Percentiles rank a stretch among this genome's conserved stretches.
Evolutionary conservation across 2,113 vertebrate species (phyloP).

Genomic region (Oncorhynchus kisutch): DNA sequence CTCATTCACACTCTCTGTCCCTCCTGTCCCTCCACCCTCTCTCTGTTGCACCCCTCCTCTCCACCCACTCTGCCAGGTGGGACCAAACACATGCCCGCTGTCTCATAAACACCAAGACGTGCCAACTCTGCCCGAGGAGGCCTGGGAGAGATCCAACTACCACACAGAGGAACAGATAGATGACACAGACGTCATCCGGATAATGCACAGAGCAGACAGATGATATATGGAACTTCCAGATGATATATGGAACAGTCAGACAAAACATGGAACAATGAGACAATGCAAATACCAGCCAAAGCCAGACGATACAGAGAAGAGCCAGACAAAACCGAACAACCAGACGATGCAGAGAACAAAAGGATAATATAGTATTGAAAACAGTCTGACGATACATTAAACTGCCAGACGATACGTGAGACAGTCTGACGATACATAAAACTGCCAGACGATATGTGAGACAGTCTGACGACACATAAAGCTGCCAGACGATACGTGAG

Average conservation of each 20-base stretch:
- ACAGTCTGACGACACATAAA: slow-evolving; percentile 9
- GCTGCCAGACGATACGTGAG: slow-evolving; percentile 8
- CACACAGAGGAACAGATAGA: slow-evolving; percentile 29
- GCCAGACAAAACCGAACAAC: slow-evolving; percentile 41
- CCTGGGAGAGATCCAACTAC: slow-evolving; percentile 52
- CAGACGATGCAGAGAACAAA: slow-evolving; percentile 9
- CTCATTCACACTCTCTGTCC: slow-evolving; percentile 57
- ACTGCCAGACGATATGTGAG: slow-evolving; percentile 35
- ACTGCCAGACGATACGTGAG: background rate
- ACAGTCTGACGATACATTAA: slow-evolving; percentile 56
- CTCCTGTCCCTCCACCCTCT: background rate
- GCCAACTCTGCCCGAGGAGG: slow-evolving; percentile 54
- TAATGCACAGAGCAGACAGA: slow-evolving; percentile 9
- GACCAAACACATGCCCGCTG: slow-evolving; percentile 69
- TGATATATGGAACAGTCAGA: slow-evolving; percentile 23
- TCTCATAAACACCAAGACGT: slow-evolving; percentile 54
- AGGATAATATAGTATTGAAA: slow-evolving; percentile 8
- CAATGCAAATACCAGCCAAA: background rate
- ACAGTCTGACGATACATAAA: slow-evolving; percentile 7
- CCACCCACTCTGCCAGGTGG: slow-evolving; percentile 66
- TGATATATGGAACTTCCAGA: too few relatives aligned
- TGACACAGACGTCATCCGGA: slow-evolving; percentile 18
- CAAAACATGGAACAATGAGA: background rate
- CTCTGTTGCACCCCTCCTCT: slow-evolving; percentile 6
- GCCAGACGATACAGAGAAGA: background rate